Evolutionary conservation across 2,113 vertebrate species (phyloP).

Genomic region (Pteruthius melanotis): DNA sequence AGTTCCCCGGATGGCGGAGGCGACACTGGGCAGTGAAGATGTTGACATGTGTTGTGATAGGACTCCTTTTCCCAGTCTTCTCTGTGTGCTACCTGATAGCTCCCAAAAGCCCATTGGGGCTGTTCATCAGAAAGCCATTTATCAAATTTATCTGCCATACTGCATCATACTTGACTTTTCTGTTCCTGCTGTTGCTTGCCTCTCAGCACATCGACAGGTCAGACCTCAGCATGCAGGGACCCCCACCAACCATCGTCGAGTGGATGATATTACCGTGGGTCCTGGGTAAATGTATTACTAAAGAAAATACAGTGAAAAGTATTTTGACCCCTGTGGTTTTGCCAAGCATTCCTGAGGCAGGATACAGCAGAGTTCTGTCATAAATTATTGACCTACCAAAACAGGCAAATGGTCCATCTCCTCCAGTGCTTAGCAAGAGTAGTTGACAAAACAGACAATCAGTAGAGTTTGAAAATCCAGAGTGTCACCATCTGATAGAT

Average conservation of each 20-base stretch:
- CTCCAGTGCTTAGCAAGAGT: background rate
- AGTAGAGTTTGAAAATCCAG: background rate
- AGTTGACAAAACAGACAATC: background rate
- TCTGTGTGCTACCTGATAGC: constrained; percentile 90
- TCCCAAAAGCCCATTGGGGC: constrained; percentile 89
- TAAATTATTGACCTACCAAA: background rate
- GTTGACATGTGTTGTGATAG: constrained; percentile 89
- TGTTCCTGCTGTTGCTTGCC: constrained; percentile 91
- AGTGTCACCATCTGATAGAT: background rate
- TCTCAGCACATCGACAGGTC: constrained; percentile 89
- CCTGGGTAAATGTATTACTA: constrained; percentile 89
- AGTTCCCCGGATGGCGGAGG: constrained; percentile 95
- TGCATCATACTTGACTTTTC: constrained; percentile 96
- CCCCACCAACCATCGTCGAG: constrained; percentile 87
- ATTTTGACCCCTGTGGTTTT: background rate
- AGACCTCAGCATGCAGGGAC: constrained; percentile 81
- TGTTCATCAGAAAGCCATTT: constrained; percentile 96
- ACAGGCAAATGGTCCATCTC: background rate
- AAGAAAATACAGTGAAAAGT: constrained; percentile 71
- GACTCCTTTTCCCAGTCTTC: constrained; percentile 90
- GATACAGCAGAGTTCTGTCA: background rate
- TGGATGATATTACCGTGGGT: constrained; percentile 99
- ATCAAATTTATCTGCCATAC: constrained; percentile 99
- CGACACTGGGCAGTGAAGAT: constrained; percentile 95
- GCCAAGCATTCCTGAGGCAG: background rate